Evolutionary conservation across 2,113 vertebrate genomes (phyloP), one percentile per base, ranked within the genome.

Genomic region (Malaclemys terrapin): DNA sequence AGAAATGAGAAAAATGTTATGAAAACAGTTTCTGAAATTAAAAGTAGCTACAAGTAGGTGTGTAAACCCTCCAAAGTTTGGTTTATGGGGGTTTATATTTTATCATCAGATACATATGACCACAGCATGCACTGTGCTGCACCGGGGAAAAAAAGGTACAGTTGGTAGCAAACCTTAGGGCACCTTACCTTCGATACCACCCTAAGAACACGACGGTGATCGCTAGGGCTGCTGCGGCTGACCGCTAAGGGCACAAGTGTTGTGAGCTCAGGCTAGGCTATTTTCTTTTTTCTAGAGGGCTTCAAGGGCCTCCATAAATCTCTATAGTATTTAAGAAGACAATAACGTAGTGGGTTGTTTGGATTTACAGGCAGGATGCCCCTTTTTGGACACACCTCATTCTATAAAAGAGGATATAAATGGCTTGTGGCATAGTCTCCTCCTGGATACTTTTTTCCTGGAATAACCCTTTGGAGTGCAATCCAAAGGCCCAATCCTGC

Each of bases 1-100:
- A 69, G 82, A 69, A 16, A 76, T 8, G 50, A 80, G 29, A 54
- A 54, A 82, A 12, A 29, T 24, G 49, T 80, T 80, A 54, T 1
- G 54, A 84, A 88, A 93, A 88, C 22, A 84, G 45, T 59, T 80
- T 56, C 2, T 35, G 75, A 10, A 53, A 29, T 4, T 50, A 78
- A 80, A 93, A 75, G 16, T 29, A 91, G 87, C 12, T 83, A 20
- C 27, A 94, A 91, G 50, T 12, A 81, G 49, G 29, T 65, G 76
- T 57, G 65, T 80, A 95, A 90, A 91, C 29, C 79, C 65, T 88
- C 90, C 59, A 78, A 54, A 57, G 79, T 78, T 89, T 94, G 22
- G 25, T 85, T 95, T 75, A 76, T 45, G 38, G 22, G 45, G 17
- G 88, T 92, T 93, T 75, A 35, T 42, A 87, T 20, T 92, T 93